phyloP scores from a whole-genome alignment of 2,888 invertebrate genomes.

The Sclerodermus sp. region DNA sequence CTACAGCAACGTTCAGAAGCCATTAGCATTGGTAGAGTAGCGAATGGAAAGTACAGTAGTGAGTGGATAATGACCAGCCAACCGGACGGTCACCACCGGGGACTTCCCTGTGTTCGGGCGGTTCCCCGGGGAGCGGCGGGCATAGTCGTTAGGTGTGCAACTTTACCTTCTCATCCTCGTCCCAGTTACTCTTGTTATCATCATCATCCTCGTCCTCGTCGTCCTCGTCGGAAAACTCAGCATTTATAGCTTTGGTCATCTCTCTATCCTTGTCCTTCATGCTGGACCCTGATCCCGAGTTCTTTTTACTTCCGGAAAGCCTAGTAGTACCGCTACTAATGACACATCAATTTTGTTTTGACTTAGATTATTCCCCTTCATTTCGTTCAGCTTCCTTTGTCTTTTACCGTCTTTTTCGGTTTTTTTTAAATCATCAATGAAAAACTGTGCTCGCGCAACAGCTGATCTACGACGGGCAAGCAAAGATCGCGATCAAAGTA shows the following conservation, averaged over 20 bases:
- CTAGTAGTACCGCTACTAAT: slow-evolving; percentile 55
- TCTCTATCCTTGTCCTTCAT: slow-evolving; percentile 56
- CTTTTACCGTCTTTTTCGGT: slow-evolving; percentile 24
- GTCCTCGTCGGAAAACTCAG: slow-evolving; percentile 53
- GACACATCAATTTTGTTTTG: slow-evolving; percentile 53
- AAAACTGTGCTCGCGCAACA: slow-evolving; percentile 34
- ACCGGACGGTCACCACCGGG: too few species aligned
- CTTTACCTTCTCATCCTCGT: slow-evolving; percentile 52
- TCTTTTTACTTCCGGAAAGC: slow-evolving; percentile 56
- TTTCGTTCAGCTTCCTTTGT: slow-evolving; percentile 37
- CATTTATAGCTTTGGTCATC: slow-evolving; percentile 55
- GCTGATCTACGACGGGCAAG: slow-evolving; percentile 28
- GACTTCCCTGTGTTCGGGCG: too few species aligned
- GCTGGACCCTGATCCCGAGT: slow-evolving; percentile 48
- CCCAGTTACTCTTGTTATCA: slow-evolving; percentile 50
- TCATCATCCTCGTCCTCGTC: slow-evolving; percentile 52
- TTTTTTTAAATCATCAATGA: slow-evolving; percentile 32
- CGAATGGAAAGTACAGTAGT: too few species aligned
- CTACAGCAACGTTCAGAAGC: slow-evolving; percentile 31
- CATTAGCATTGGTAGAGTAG: too few species aligned
- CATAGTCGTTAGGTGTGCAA: too few species aligned
- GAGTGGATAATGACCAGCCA: too few species aligned
- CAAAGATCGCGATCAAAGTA: slow-evolving; percentile 39
- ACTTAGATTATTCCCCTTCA: slow-evolving; percentile 47
- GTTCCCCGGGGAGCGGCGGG: too few species aligned